Evolutionary conservation across 2,797 vertebrate genomes (phyloP), one percentile per base, ranked within the genome.

Genomic region (Clarias fuscus): DNA sequence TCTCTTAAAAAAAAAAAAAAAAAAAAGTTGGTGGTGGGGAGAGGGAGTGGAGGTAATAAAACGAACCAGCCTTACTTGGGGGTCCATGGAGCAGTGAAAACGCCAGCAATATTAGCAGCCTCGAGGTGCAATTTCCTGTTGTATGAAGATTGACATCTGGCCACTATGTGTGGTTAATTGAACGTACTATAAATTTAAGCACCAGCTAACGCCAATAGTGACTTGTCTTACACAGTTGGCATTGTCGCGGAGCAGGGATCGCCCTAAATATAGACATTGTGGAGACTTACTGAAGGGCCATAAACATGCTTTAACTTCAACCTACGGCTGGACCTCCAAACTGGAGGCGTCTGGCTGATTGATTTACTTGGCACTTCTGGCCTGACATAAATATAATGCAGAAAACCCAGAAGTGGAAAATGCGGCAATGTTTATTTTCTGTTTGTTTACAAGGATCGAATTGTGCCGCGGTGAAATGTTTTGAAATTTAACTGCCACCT

Each of bases 111-210:
- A 95, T 95, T 94, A 95, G 95, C 94, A 93, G 95, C 93, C 94
- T 94, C 93, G 95, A 96, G 95, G 95, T 96, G 95, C 94, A 96
- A 96, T 96, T 96, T 97, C 95, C 96, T 97, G 96, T 87, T 93
- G 94, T 94, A 92, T 92, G 84, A 93, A 96, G 95, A 96, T 95
- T 95, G 96, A 96, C 96, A 96, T 94, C 94, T 93, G 93, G 94
- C 93, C 93, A 93, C 95, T 96, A 95, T 95, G 96, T 95, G 96
- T 91, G 95, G 94, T 95, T 97, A 96, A 97, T 97, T 97, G 96
- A 96, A 96, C 94, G 95, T 95, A 96, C 95, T 95, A 95, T 95
- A 96, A 96, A 96, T 97, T 95, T 97, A 96, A 94, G 93, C 93
- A 90, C 22, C 94, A 92, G 93, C 94, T 93, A 94, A 94, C 94